These are phyloP conservation scores for Drosophila aldrichi DNA, from an alignment of 2,888 invertebrate species.

Conservation along the genomic window DNA sequence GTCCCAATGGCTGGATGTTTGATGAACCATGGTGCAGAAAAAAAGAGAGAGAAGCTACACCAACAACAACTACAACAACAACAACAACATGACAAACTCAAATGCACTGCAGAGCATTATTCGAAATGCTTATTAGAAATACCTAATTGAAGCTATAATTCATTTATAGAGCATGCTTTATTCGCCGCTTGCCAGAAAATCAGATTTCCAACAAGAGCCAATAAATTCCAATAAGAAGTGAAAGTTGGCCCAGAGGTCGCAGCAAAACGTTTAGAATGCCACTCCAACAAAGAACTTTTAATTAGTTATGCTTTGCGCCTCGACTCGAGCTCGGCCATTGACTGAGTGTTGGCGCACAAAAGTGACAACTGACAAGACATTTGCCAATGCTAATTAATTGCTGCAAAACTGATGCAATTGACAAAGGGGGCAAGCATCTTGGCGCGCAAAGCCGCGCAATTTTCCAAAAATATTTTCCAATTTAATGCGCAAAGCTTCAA, in stretches of 20 bases:
- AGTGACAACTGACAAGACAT: constrained; percentile 31
- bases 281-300: constrained; percentile 45
- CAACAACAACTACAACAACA: too few species aligned
- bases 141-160: neutral
- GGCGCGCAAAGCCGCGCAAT: constrained; percentile 21
- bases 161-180: constrained; percentile 3
- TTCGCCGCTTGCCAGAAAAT: neutral
- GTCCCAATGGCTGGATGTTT: constrained; percentile 70
- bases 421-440: neutral
- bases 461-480: constrained; percentile 32
- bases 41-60: constrained; percentile 9
- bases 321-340: neutral
- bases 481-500: constrained; percentile 52
- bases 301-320: constrained; percentile 41
- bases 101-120: constrained; percentile 18
- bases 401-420: constrained; percentile 32
- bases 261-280: neutral
- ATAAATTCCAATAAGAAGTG: constrained; percentile 3
- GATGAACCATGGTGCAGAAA: constrained; percentile 61
- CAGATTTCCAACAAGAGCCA: neutral
- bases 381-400: constrained; percentile 41
- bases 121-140: neutral
- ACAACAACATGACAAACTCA: neutral
- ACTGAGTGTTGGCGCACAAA: constrained; percentile 13
- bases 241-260: neutral